Evolutionary conservation across 2,888 invertebrate genomes (phyloP), one percentile per base, ranked within the genome.

Genomic region (Ceratothoa steindachneri): DNA sequence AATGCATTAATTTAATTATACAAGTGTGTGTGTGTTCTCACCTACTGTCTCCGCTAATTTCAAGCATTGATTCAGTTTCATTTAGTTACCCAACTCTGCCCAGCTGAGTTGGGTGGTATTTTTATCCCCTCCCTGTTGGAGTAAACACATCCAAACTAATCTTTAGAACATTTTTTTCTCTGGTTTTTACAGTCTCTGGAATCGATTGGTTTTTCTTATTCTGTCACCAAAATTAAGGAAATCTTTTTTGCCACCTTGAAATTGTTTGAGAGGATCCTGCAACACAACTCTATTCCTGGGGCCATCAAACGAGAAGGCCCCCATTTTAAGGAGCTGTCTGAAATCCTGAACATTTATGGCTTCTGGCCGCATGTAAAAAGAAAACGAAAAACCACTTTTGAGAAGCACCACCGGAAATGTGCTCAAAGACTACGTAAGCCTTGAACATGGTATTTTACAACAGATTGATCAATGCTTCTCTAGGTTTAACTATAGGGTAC

Each of bases 161-260:
- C 41, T 41, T 41, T 41, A 41, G 41, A n/a, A 19, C 15, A 12
- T 60, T 60, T 19, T 24, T 55, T 19, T 12, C 53, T 30, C 24
- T 27, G n/a, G 22, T 24, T 53, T 29, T 27, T 60, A 3, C 71
- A 76, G 76, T 73, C 60, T 51, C 30, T 76, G 51, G 67, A 70
- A 28, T 28, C 53, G 53, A 73, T 67, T 7, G 76, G 76, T 9
- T 64, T 52, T 22, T 30, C 27, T 27, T 73, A 67, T 52, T 12
- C 73, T 15, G 71, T 73, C 1, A 52, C 28, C 9, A 76, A 73
- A 60, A 29, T 73, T 12, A 76, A 76, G 53, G 76, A 76, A 30
- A 76, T 73, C 29, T 55, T 76, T 15, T 73, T 70, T 29, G 76
- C 73, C 15, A 76, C 73, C 64, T 73, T 76, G 27, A 76, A 76